Conservation (phyloP, 2,888 invertebrate species). For the Syritta pipiens region DNA sequence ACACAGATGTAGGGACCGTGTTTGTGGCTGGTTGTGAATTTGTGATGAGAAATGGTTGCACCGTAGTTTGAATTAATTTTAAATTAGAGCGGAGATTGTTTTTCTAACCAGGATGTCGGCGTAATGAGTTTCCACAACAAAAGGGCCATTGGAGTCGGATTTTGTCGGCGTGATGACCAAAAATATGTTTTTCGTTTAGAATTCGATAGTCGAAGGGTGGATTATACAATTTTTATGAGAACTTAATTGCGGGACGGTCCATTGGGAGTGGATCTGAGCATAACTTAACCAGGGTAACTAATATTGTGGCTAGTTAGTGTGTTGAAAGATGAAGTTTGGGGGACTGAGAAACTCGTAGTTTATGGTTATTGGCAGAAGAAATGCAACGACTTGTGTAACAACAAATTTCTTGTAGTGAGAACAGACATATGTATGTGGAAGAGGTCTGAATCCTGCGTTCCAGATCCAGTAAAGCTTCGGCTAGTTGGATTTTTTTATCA, state of each 20-base stretch:
- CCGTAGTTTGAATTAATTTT: conserved; percentile 56
- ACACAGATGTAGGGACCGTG: not conserved
- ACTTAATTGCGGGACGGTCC: conserved; percentile 28
- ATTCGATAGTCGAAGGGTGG: conserved; percentile 3
- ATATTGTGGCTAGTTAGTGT: not conserved
- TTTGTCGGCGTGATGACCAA: not conserved
- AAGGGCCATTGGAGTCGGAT: conserved; percentile 10
- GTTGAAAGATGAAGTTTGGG: not conserved
- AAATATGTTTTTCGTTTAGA: conserved; percentile 24
- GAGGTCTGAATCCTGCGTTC: too few species aligned
- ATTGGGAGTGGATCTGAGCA: not conserved
- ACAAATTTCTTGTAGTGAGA: too few species aligned
- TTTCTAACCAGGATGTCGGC: conserved; percentile 29
- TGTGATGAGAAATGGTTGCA: conserved; percentile 53
- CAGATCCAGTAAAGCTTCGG: too few species aligned
- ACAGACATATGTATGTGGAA: too few species aligned
- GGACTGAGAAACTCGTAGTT: not conserved
- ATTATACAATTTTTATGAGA: conserved; percentile 28
- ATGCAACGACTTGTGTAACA: too few species aligned
- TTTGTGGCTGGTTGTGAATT: conserved; percentile 1
- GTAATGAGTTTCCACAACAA: conserved; percentile 21
- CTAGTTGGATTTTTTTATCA: too few species aligned
- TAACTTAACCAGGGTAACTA: conserved; percentile 8
- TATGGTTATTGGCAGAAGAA: not conserved
- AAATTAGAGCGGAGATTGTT: conserved; percentile 42